phyloP scores from a whole-genome alignment of 2,888 invertebrate species.

The Idaea aversata region DNA sequence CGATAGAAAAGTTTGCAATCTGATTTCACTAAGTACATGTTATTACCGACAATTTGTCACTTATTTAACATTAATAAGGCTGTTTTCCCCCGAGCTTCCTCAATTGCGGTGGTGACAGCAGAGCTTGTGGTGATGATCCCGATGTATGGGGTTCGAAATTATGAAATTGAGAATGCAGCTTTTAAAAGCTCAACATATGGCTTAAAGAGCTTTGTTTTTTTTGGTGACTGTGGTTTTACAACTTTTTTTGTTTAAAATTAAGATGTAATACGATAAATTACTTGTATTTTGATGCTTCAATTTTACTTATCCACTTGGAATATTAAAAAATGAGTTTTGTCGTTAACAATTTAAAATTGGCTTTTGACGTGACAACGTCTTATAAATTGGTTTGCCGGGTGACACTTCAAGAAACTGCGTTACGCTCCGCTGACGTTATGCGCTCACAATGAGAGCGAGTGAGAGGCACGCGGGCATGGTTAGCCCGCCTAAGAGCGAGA shows the following conservation, averaged over 20 bases:
- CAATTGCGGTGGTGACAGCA: background rate
- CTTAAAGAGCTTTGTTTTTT: background rate
- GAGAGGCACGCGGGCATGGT: too few species aligned
- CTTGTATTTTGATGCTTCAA: background rate
- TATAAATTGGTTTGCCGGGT: too few species aligned
- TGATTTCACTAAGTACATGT: background rate
- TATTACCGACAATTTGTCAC: constrained; percentile 45
- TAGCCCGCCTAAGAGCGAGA: too few species aligned
- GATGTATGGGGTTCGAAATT: background rate
- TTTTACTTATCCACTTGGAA: background rate
- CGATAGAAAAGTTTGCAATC: background rate
- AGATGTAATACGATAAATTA: background rate
- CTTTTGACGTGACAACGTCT: too few species aligned
- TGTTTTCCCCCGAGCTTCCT: constrained; percentile 15
- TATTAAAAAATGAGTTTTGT: background rate
- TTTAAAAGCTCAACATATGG: background rate
- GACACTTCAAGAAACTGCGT: too few species aligned
- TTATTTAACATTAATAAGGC: constrained; percentile 45
- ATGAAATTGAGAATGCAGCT: background rate
- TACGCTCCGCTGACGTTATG: too few species aligned
- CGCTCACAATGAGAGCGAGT: too few species aligned
- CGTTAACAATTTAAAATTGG: background rate
- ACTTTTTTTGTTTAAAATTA: background rate
- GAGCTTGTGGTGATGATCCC: background rate
- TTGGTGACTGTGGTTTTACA: background rate